Evolutionary conservation across 1,140 invertebrate species (phyloP), one percentile per base, ranked within the genome.

Genomic region (Drosophila nigrodunni): DNA sequence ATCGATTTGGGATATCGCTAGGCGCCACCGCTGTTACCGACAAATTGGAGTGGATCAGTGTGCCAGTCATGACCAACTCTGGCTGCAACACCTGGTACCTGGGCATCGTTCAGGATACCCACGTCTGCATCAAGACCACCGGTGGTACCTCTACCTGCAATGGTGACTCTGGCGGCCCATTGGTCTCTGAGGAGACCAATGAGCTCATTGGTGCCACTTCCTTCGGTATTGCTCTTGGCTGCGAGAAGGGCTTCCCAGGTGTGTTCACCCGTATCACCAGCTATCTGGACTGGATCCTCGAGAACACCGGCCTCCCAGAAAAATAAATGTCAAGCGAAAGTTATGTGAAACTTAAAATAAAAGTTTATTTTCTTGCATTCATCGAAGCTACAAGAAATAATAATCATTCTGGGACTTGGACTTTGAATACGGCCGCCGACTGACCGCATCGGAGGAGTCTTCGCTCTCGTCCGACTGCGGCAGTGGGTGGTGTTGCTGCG

Each of bases 141-240:
- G 82, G 88, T 1, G 88, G 78, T 10, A 79, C 6, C 6, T 90
- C 91, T 30, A 92, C 77, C 58, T 92, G 91, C 76, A 89, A 83
- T 71, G 94, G 94, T 59, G 94, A 94, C 83, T 94, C 93, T 72
- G 94, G 94, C 69, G 94, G 94, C 55, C 93, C 93, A 5, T 79
- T 94, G 62, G 89, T 93, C 4, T 25, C 74, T 4, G 93, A 93
- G 49, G 77, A 77, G 11, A 59, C 58, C 5, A 61, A 80, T 18
- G 92, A 92, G 1, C 79, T 93, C 57, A 92, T 95, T 11, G 94
- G 94, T 18, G 88, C 94, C 21, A 92, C 94, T 0, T 94, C 94
- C 62, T 95, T 94, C 77, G 94, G 94, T 7, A 93, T 93, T 61
- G 76, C 74, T 9, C 44, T 88, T 6, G 94, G 94, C 2, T 95